Evolutionary conservation across 2,888 invertebrate genomes (phyloP).

Genomic region (Athalia cordata): DNA sequence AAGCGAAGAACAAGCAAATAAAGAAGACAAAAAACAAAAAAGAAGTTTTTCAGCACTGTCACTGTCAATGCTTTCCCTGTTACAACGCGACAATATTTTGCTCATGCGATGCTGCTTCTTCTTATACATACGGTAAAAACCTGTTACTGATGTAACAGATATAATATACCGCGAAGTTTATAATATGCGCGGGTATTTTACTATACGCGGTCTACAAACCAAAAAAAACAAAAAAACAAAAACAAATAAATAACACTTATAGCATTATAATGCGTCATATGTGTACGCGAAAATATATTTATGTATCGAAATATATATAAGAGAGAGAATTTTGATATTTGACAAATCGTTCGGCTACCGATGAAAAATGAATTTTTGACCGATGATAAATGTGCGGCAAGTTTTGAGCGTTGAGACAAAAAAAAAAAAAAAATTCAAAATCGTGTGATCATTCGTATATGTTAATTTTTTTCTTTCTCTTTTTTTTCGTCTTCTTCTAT

Average conservation of each 20-base stretch:
- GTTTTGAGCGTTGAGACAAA: too few relatives aligned
- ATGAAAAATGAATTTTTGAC: neutral
- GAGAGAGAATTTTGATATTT: neutral
- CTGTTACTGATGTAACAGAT: conserved; percentile 24
- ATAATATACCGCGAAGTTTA: neutral
- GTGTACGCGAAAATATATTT: neutral
- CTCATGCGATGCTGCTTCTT: neutral
- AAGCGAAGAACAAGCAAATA: too few relatives aligned
- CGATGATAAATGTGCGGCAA: too few relatives aligned
- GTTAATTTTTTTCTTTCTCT: too few relatives aligned
- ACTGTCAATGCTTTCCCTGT: too few relatives aligned
- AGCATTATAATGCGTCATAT: neutral
- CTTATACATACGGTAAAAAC: conserved; percentile 8
- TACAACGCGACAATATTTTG: too few relatives aligned
- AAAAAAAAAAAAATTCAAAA: too few relatives aligned
- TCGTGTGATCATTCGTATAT: too few relatives aligned
- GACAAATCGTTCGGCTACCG: neutral
- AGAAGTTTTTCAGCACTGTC: too few relatives aligned
- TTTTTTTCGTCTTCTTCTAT: too few relatives aligned
- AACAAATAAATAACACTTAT: neutral
- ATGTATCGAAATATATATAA: neutral
- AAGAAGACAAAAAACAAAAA: too few relatives aligned
- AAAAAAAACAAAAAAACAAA: neutral
- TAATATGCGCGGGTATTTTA: conserved; percentile 12
- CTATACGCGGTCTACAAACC: neutral